Conservation (phyloP, 2,113 vertebrate species). For the Gila orcuttii region DNA sequence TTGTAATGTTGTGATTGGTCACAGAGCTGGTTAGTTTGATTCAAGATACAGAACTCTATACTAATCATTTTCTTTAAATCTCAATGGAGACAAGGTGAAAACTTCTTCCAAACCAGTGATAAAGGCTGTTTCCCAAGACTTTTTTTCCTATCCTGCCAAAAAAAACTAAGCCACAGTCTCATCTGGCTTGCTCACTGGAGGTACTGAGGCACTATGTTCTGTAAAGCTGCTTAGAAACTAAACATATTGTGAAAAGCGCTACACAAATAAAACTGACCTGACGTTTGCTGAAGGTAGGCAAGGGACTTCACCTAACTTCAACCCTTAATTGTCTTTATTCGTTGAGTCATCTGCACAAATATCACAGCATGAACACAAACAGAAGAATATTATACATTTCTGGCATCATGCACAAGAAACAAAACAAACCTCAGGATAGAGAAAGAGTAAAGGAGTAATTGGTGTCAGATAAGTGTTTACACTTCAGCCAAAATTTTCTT, state of each 20-base stretch:
- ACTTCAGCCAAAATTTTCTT: background rate
- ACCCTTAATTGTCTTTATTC: slow-evolving; percentile 22
- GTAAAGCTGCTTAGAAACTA: background rate
- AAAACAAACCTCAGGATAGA: background rate
- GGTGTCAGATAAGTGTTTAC: background rate
- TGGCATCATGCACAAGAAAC: background rate
- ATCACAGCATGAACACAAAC: slow-evolving; percentile 19
- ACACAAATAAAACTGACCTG: background rate
- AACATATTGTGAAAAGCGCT: background rate
- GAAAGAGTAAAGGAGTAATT: background rate
- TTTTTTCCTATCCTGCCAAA: background rate
- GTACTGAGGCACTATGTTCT: background rate
- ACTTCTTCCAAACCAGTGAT: background rate
- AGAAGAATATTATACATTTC: background rate
- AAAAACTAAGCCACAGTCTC: background rate
- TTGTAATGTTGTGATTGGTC: background rate
- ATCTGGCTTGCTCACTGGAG: background rate
- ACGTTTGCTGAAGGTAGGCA: background rate
- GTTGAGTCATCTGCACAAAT: slow-evolving; percentile 6
- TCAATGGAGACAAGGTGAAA: background rate
- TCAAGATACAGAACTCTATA: background rate
- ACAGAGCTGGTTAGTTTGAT: background rate
- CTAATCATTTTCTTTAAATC: background rate
- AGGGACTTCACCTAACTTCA: slow-evolving; percentile 2
- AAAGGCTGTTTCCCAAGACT: background rate